phyloP scores from a whole-genome alignment of 2,797 vertebrate genomes.

The Limnodromus scolopaceus region DNA sequence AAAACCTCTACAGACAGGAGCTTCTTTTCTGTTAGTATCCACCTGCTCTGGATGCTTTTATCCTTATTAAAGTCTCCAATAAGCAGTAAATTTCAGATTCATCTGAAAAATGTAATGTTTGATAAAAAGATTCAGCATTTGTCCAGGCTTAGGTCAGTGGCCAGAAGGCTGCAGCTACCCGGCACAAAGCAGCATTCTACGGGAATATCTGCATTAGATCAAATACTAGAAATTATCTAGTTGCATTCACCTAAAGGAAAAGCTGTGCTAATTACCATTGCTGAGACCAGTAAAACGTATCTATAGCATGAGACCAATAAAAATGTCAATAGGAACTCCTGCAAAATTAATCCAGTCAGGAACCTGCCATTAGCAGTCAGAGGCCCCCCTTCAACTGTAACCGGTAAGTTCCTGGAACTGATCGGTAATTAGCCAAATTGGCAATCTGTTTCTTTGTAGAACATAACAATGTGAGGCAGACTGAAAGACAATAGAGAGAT shows the following conservation, averaged over 20 bases:
- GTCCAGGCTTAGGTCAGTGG: background rate
- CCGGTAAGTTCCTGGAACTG: background rate
- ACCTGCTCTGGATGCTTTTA: background rate
- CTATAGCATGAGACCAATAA: background rate
- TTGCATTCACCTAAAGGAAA: background rate
- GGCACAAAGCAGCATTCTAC: background rate
- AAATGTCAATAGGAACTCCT: background rate
- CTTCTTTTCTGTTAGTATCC: background rate
- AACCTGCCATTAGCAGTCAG: background rate
- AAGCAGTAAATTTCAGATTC: background rate
- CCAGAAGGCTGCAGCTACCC: background rate
- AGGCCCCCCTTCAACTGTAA: background rate
- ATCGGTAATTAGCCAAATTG: background rate
- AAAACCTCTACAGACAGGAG: background rate
- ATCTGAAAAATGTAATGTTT: background rate
- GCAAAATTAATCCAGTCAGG: background rate
- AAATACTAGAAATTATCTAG: background rate
- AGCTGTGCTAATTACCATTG: background rate
- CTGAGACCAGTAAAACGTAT: background rate
- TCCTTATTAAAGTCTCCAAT: background rate
- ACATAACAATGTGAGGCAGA: background rate
- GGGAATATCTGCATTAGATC: background rate
- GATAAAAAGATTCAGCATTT: background rate
- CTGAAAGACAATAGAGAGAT: background rate
- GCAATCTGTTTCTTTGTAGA: background rate